Evolutionary conservation across 2,797 vertebrate genomes (phyloP).

Genomic region (Cygnus olor): DNA sequence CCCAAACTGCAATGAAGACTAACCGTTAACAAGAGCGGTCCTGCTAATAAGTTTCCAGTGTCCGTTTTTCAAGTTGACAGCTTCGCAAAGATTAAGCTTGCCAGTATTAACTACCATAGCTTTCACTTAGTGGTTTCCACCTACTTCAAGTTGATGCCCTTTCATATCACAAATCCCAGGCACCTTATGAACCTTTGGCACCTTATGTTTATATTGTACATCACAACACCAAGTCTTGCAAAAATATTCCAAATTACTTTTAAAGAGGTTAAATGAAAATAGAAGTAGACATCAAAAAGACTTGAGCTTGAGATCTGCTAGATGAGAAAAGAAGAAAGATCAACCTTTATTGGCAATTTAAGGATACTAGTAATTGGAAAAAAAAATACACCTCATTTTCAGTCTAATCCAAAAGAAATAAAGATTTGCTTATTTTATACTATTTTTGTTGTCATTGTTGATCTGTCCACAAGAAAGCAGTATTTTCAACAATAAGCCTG

Average conservation of each 20-base stretch:
- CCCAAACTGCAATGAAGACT: background rate
- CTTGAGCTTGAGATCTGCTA: background rate
- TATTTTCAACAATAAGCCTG: background rate
- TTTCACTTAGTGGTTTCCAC: background rate
- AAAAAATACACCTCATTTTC: background rate
- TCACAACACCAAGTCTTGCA: background rate
- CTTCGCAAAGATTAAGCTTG: background rate
- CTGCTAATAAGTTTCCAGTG: background rate
- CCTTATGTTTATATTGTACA: background rate
- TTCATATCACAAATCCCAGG: background rate
- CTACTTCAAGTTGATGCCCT: background rate
- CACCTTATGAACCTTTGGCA: background rate
- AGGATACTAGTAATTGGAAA: background rate
- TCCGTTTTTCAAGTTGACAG: accelerated
- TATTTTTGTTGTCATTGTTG: accelerated
- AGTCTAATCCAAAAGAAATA: background rate
- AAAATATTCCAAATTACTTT: background rate
- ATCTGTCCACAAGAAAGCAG: background rate
- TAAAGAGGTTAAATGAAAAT: background rate
- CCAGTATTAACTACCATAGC: accelerated
- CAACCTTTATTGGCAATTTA: background rate
- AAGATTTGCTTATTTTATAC: background rate
- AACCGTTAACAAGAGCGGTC: background rate
- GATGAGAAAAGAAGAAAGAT: background rate
- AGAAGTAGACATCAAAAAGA: background rate